Conservation (phyloP, 2,113 vertebrate genomes). For the Phasianus colchicus region DNA sequence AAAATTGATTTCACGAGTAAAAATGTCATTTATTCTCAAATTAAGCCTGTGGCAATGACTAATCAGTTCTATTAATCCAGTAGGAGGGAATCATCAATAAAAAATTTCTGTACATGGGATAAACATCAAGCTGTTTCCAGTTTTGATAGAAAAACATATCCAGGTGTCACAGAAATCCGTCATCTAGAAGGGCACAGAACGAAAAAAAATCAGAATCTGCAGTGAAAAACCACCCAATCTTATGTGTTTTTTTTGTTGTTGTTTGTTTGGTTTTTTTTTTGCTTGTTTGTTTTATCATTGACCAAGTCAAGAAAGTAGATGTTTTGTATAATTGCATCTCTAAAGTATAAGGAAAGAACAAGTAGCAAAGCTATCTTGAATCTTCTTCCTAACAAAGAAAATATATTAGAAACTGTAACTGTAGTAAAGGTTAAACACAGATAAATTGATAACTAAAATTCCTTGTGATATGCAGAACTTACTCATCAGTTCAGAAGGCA, state of each 20-base stretch:
- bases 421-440: neutral
- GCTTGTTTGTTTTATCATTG: neutral
- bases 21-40: constrained; percentile 70
- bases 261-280: neutral
- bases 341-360: neutral
- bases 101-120: neutral
- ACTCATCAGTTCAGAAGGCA: neutral
- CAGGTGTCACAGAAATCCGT: constrained; percentile 48
- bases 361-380: neutral
- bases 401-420: neutral
- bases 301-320: neutral
- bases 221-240: neutral
- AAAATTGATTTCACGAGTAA: constrained; percentile 70
- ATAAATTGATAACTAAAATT: neutral
- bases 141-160: constrained; percentile 4
- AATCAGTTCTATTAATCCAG: constrained; percentile 46
- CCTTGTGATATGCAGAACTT: neutral
- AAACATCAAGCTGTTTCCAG: constrained; percentile 21
- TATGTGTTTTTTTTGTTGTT: neutral
- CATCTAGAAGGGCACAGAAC: neutral
- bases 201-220: neutral
- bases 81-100: constrained; percentile 47
- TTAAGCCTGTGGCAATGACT: constrained; percentile 65
- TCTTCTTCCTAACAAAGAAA: neutral
- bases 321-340: neutral